Base-by-base conservation (phyloP, 2,113 vertebrate species). In the Puffinus mauretanicus region DNA sequence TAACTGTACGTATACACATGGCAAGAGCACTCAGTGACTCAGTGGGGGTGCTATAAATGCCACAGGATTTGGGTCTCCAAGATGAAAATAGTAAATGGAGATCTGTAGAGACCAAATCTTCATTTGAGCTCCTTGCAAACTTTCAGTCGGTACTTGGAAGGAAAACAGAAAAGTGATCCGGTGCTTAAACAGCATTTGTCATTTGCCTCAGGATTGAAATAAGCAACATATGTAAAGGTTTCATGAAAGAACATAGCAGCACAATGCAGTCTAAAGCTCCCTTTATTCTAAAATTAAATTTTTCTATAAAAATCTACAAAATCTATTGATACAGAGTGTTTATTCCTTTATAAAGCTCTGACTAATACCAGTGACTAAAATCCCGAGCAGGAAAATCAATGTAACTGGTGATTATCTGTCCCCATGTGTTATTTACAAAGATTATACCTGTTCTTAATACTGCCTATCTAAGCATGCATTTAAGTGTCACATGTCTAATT, bases 361-460 rank as follows among this genome's bases (percentile, higher is more conserved):
- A 94, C 52, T 94, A 81, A 92, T 62, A 54, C 18, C 73, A 91
- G 38, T 93, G 77, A 94, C 73, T 89, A 76, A 94, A 95, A 80
- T 91, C 58, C 47, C 55, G 58, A 91, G 70, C 40, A 61, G 81
- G 13, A 58, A 85, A 82, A 90, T 72, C 62, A 62, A 32, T 82
- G n/a, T 54, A 94, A 82, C 78, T 80, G 27, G n/a, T 92, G 70
- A 81, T 95, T 94, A 91, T 91, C 73, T 80, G 38, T 94, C 70
- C 75, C 32, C 54, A 72, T 29, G 61, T 36, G 3, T 94, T 94
- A 95, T 84, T 94, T 94, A 80, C 61, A 79, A 89, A 78, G 70
- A 93, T 86, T 90, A 90, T 79, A 94, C 40, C 44, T 88, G 25
- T 79, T 91, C 92, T 69, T 85, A 76, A 61, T 55, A 76, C 16